Evolutionary conservation across 2,113 vertebrate genomes (phyloP), one percentile per base, ranked within the genome.

Genomic region (Gnathonemus echidnorhynchus): DNA sequence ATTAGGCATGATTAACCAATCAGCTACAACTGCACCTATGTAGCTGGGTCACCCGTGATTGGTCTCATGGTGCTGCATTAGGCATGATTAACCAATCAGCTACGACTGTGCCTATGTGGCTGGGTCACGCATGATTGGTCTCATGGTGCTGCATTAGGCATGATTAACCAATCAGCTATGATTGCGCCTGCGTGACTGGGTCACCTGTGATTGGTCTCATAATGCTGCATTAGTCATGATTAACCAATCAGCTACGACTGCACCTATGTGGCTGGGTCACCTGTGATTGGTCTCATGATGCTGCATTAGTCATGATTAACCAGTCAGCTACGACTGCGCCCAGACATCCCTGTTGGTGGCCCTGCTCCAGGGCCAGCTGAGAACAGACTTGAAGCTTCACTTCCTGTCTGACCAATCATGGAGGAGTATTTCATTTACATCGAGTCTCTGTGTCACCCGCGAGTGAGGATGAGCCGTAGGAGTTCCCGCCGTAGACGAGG

Each of bases 11-110:
- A 66, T 66, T 66, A 27, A 66, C 62, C 62, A 77, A 39, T 77
- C 70, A 77, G 15, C 66, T 74, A 74, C 1, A 0, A 74, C 4
- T 35, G n/a, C 1, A 0, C 31, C 27, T 31, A 0, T 1, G 8
- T 27, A 0, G 66, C 27, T 31, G 11, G 24, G 66, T 27, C 27
- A 70, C 66, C 11, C 0, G 11, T 27, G 66, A 31, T 70, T 53
- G 52, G 52, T 53, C 52, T 13, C 27, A 0, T 58, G 0, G 0
- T 58, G 19, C 56, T 7, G 21, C 21, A 58, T 58, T 58, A 58
- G 21, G 0, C 56, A 58, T 58, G 56, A 58, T 58, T 58, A 24
- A 58, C 56, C 56, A 70, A 31, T 70, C 62, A 31, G 27, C 10
- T 70, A 70, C 0, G 27, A 70, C 10, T 31, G 24, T 0, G 1